These are phyloP conservation scores for Sminthopsis crassicaudata DNA, from an alignment of 2,113 vertebrate genomes.

Conservation along the genomic window DNA sequence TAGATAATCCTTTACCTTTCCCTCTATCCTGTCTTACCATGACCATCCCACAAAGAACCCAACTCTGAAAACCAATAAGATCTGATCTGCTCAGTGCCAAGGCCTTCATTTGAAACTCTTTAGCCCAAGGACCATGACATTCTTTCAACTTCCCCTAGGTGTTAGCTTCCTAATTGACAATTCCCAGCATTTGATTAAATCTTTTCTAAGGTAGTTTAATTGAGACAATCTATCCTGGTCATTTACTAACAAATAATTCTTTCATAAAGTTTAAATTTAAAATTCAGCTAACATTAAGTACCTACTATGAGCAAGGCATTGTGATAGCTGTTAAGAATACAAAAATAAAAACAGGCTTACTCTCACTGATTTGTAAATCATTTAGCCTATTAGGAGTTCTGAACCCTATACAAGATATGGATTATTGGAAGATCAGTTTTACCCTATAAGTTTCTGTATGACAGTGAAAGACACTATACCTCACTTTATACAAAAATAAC, in stretches of 20 bases:
- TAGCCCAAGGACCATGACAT: neutral
- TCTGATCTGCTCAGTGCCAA: conserved; percentile 41
- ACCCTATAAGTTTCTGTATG: conserved; percentile 4
- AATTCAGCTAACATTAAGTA: neutral
- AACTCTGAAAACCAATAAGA: conserved; percentile 8
- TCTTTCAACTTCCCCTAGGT: neutral
- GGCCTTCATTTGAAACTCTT: neutral
- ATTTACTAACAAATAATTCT: neutral
- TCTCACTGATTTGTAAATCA: conserved; percentile 43
- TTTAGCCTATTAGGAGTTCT: conserved; percentile 23
- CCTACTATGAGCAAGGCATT: neutral
- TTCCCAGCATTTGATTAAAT: conserved; percentile 21
- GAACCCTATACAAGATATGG: conserved; percentile 12
- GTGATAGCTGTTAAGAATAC: neutral
- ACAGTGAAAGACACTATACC: neutral
- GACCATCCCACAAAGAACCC: conserved; percentile 12
- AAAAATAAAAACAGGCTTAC: neutral
- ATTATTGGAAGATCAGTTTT: conserved; percentile 1
- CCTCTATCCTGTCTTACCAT: neutral
- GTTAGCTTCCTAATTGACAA: neutral
- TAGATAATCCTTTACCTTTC: conserved; percentile 9
- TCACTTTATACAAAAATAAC: neutral
- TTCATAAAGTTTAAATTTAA: neutral
- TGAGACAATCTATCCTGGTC: neutral
- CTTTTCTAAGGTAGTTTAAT: neutral